A percentile compares a stretch with the other conserved stretches of the same genome.
These are phyloP conservation scores for Spizella passerina DNA, from an alignment of 2,797 vertebrate genomes.

Conservation along the genomic window DNA sequence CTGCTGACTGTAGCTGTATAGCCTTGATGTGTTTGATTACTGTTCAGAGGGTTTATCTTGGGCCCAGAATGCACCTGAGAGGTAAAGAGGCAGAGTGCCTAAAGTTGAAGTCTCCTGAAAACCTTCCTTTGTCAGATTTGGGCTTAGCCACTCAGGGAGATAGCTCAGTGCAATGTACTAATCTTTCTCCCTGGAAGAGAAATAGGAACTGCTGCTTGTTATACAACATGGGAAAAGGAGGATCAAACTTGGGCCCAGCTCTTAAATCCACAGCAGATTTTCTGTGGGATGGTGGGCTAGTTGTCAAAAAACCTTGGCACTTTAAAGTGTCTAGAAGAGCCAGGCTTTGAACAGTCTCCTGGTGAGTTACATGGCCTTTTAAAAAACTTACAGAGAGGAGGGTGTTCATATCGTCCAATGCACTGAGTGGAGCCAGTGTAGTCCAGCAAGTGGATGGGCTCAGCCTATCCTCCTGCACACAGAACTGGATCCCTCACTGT, in stretches of 20 bases:
- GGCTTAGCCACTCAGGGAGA: not conserved
- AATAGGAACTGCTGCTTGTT: not conserved
- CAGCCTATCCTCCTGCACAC: not conserved
- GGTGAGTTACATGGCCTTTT: not conserved
- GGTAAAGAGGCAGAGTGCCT: not conserved
- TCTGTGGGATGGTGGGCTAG: not conserved
- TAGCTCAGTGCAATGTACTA: not conserved
- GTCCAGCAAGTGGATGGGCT: not conserved
- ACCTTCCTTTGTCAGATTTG: not conserved
- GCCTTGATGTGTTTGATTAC: not conserved
- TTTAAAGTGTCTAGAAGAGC: not conserved
- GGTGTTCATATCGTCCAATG: not conserved
- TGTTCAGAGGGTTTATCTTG: not conserved
- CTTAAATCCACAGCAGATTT: not conserved
- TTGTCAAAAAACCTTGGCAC: not conserved
- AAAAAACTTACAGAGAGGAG: not conserved
- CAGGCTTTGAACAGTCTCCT: not conserved
- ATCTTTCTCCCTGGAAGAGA: not conserved
- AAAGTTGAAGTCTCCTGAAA: not conserved
- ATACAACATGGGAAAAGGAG: not conserved
- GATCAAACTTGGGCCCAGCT: not conserved
- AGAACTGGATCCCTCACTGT: not conserved
- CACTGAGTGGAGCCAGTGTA: not conserved
- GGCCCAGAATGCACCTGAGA: not conserved
- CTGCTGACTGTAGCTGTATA: not conserved